phyloP scores from a whole-genome alignment of 2,113 vertebrate species.

The Hymenochirus boettgeri region DNA sequence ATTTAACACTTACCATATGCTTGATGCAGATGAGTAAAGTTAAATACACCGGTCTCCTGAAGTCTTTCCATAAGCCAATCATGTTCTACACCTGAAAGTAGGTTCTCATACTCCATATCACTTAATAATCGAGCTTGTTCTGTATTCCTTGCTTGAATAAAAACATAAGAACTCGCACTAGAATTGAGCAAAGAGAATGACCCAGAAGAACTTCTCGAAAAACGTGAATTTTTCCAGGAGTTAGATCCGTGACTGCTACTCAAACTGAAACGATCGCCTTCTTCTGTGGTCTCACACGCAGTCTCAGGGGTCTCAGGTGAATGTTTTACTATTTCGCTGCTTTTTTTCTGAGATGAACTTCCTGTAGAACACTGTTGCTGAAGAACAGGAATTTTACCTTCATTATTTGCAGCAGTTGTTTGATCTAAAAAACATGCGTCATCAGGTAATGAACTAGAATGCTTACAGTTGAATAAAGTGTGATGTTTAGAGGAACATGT shows the following conservation, averaged over 20 bases:
- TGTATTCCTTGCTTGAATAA: slow-evolving; percentile 7
- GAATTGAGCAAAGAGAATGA: slow-evolving; percentile 29
- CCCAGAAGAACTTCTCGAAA: slow-evolving; percentile 46
- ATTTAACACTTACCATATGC: slow-evolving; percentile 73
- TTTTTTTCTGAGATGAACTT: fast-evolving
- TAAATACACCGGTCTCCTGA: slow-evolving; percentile 62
- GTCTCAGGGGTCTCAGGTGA: not conserved
- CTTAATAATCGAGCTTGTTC: slow-evolving; percentile 59
- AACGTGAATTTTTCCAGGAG: slow-evolving; percentile 32
- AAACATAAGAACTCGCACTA: slow-evolving; percentile 43
- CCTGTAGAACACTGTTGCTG: not conserved
- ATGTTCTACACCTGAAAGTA: slow-evolving; percentile 78
- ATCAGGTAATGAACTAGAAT: fast-evolving
- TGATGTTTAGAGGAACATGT: not conserved
- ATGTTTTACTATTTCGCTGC: not conserved
- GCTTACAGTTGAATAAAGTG: fast-evolving
- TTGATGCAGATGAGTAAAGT: slow-evolving; percentile 53
- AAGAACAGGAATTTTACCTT: slow-evolving; percentile 22
- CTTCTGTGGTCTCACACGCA: slow-evolving; percentile 54
- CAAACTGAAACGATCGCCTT: slow-evolving; percentile 29
- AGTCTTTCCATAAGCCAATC: slow-evolving; percentile 74
- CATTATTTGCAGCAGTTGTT: slow-evolving; percentile 46
- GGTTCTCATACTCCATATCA: slow-evolving; percentile 66
- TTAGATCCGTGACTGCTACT: slow-evolving; percentile 41
- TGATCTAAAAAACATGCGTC: slow-evolving; percentile 34